Evolutionary conservation across 2,888 invertebrate species (phyloP).

Genomic region (Cynaeus angustus): DNA sequence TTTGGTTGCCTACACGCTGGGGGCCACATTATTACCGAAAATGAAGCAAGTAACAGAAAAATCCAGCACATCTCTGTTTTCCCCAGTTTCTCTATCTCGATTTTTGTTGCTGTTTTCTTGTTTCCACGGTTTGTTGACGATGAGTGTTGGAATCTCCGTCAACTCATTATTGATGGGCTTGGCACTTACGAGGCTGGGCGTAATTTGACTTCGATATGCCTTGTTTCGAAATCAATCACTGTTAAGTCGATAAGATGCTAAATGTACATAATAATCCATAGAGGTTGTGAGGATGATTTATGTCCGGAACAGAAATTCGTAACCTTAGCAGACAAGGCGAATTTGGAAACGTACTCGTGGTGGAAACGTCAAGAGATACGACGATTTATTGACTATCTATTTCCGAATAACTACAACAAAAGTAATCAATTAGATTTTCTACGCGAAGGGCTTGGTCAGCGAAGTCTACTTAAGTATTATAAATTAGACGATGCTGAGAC

Average conservation of each 20-base stretch:
- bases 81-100: too few relatives aligned
- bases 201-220: constrained; percentile 34
- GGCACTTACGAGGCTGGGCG: constrained; percentile 25
- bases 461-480: constrained; percentile 48
- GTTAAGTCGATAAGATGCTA: constrained; percentile 26
- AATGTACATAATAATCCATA: constrained; percentile 18
- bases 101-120: too few relatives aligned
- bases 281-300: constrained; percentile 32
- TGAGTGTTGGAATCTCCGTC: neutral
- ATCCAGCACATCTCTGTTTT: too few relatives aligned
- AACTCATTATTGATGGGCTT: constrained; percentile 36
- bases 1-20: constrained; percentile 4
- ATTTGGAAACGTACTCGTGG: constrained; percentile 10
- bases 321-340: constrained; percentile 8
- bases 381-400: constrained; percentile 46
- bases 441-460: constrained; percentile 47
- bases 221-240: constrained; percentile 37
- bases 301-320: constrained; percentile 14
- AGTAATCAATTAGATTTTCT: constrained; percentile 52
- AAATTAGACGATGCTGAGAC: constrained; percentile 42
- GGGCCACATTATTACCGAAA: too few relatives aligned
- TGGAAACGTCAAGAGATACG: constrained; percentile 26
- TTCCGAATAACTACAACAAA: constrained; percentile 47
- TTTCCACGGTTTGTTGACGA: neutral
- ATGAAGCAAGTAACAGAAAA: too few relatives aligned